Evolutionary conservation across 2,888 invertebrate species (phyloP).

Genomic region (Lysandra bellargus): DNA sequence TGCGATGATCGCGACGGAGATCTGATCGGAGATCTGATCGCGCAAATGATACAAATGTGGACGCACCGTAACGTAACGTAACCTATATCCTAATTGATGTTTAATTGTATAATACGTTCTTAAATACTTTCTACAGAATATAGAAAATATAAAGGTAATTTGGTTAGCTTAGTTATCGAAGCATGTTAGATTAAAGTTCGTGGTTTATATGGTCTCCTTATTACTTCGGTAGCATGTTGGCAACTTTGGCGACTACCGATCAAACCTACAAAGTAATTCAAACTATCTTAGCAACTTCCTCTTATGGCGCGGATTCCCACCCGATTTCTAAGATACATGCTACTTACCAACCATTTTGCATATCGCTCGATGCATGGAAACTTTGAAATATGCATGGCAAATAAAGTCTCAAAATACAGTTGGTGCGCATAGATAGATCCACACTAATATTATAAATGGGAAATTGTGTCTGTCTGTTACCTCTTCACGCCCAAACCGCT

Average conservation of each 20-base stretch:
- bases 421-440: neutral
- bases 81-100: too few relatives aligned
- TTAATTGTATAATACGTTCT: too few relatives aligned
- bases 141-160: neutral
- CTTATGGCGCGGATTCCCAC: slow-evolving; percentile 40
- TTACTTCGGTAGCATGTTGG: slow-evolving; percentile 49
- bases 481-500: too few relatives aligned
- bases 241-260: slow-evolving; percentile 51
- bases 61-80: too few relatives aligned
- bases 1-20: too few relatives aligned
- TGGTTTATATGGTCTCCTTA: slow-evolving; percentile 34
- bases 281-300: slow-evolving; percentile 44
- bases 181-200: neutral
- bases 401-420: slow-evolving; percentile 7
- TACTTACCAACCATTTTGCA: slow-evolving; percentile 33
- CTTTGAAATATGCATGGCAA: slow-evolving; percentile 8
- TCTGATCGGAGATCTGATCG: too few relatives aligned
- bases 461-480: too few relatives aligned
- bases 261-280: slow-evolving; percentile 50
- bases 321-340: slow-evolving; percentile 35
- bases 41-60: too few relatives aligned
- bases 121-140: too few relatives aligned
- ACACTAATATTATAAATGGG: too few relatives aligned
- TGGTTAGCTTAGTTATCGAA: neutral
- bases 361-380: slow-evolving; percentile 27